Evolutionary conservation across 2,888 invertebrate genomes (phyloP), one percentile per base, ranked within the genome.

Genomic region (Archips crataeganus): DNA sequence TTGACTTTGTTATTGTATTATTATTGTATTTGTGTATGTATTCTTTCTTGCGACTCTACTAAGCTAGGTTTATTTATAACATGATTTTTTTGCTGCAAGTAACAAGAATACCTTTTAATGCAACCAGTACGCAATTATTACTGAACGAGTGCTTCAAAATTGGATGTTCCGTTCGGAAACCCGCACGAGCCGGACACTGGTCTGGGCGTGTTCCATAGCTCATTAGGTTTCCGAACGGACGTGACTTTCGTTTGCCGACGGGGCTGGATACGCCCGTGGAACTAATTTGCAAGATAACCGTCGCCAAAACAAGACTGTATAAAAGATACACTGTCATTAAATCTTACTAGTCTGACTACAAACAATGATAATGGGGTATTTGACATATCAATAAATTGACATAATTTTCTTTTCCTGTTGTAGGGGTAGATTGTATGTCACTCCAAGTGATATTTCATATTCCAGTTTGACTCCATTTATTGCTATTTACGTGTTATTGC

Each of bases 121-220:
- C 45, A 74, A 74, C 73, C 73, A 69, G 69, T 69, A 59, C 60
- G 45, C 66, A 70, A 70, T 66, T 69, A 72, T 75, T 72, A 69
- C 69, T 70, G 62, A 75, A 75, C 67, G 75, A 75, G 77, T 76
- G 77, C 81, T 83, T 85, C 79, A 80, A 84, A 89, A 86, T 86
- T 84, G 83, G 83, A 82, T 84, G 86, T 87, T 88, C 87, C 87
- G 89, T 86, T 88, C 84, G 85, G 84, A 87, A 89, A 86, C 82
- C 45, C 36, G 36, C 36, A 23, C 8, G 51, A 23, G 76, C 76
- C 78, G 74, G 77, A 13, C 66, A 68, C 78, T 59, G 76, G 77
- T 74, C 49, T 45, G 68, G 74, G 57, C 69, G 59, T 42, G 62
- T 67, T 67, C 68, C 61, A 6, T 34, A 63, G 10, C 23, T 47